These are phyloP conservation scores for Phyllotis vaccarum DNA, from an alignment of 2,797 vertebrate species.

Conservation along the genomic window DNA sequence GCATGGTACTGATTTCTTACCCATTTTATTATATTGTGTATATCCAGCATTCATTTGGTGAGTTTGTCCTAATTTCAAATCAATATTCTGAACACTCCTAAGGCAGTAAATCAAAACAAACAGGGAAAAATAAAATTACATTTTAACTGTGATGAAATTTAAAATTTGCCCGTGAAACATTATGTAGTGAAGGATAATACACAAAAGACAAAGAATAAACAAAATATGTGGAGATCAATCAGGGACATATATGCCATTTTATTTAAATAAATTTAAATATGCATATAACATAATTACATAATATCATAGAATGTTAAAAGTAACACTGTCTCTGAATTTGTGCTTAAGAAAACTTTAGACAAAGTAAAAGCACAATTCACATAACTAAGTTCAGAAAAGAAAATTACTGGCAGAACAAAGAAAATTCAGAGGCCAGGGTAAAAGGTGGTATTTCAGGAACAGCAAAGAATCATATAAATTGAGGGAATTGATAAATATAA, in stretches of 20 bases:
- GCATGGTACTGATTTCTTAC: slow-evolving; percentile 26
- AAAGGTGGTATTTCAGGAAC: background rate
- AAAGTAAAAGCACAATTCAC: background rate
- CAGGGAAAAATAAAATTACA: background rate
- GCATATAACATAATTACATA: background rate
- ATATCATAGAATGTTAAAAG: background rate
- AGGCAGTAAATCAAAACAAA: slow-evolving; percentile 24
- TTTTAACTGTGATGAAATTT: background rate
- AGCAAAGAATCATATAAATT: background rate
- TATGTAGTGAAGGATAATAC: background rate
- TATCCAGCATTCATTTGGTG: background rate
- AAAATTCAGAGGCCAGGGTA: background rate
- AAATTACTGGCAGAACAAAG: background rate
- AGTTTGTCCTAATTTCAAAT: background rate
- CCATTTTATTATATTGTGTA: background rate
- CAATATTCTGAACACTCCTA: background rate
- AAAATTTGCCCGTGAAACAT: background rate
- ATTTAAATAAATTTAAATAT: background rate
- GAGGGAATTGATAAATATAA: background rate
- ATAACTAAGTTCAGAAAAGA: background rate
- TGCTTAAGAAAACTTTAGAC: slow-evolving; percentile 16
- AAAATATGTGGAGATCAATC: too few relatives aligned
- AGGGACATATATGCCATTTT: too few relatives aligned
- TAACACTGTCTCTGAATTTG: background rate
- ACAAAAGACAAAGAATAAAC: too few relatives aligned